Evolutionary conservation across 1,140 invertebrate genomes (phyloP), one percentile per base, ranked within the genome.

Genomic region (Cherax destructor): DNA sequence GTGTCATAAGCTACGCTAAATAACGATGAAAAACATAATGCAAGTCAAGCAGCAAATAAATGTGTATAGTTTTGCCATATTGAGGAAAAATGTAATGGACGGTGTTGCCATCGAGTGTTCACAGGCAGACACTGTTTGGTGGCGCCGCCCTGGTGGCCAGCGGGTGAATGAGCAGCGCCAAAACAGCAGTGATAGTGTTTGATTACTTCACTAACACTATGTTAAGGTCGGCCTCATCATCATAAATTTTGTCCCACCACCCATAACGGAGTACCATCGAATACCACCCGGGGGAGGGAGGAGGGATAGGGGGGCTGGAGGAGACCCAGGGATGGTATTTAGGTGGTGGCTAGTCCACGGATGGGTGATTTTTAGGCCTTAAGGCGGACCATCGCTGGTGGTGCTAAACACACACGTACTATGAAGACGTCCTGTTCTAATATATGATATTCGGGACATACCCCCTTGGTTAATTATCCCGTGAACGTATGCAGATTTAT

Each of bases 131-230:
- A 30, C 83, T 86, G 74, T 84, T 16, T 65, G 56, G 89, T 91
- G 89, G 89, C 89, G 89, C 89, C 89, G 89, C 83, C 89, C 89
- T 91, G 49, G 89, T 80, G 89, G 89, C 24, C 52, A 30, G 50
- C 61, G 79, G 24, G 0, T 69, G 81, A 91, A 59, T 69, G 41
- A 85, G 16, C 18, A 13, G 24, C 74, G 59, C 83, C 61, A 10
- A 74, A 78, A 59, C 56, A 91, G 59, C n/a, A 47, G 83, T 56
- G 74, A 77, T 84, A 76, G 88, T 85, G 83, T 83, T 79, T 74
- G 76, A 77, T 52, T 69, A 79, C 80, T 79, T 50, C 74, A 79
- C 83, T 10, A 91, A 47, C 81, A 83, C 83, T 78, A 61, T 79
- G 76, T 79, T 79, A 84, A 59, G 79, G 87, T 83, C 52, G 47